Base-by-base conservation (phyloP, 2,888 invertebrate species). In the Ectropis crepuscularia region DNA sequence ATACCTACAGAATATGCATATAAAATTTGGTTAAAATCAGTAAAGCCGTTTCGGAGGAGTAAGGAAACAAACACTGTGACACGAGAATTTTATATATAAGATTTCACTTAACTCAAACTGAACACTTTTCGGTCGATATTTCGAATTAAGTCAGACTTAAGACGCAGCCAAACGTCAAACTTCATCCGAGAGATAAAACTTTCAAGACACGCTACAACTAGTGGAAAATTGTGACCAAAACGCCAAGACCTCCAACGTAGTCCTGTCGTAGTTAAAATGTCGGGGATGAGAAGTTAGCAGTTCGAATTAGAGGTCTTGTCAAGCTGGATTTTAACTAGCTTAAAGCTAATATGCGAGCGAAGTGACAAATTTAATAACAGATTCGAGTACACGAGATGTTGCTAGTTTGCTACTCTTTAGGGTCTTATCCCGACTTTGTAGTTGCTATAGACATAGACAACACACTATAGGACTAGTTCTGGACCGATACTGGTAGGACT, bases 311-410 rank as follows among this genome's bases (percentile, higher is more conserved):
- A 61, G 75, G 69, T 72, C 80, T 73, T 68, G 53, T 61, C 48
- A 55, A 37, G 43, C 63, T 79, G 81, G 86, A 75, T 72, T 64
- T 72, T 85, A 83, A 83, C 80, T 79, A 73, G 72, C 70, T 67
- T 75, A 81, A 81, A 76, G 80, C 80, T 88, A 87, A 88, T 87
- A 87, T 78, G 80, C 76, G 74, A 75, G 67, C 73, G 77, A 81
- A 87, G 81, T 81, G 88, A 84, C 87, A 85, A 89, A 88, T 85
- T 86, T 83, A 86, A 85, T 86, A 84, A 82, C 76, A 77, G 81
- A 77, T 82, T 80, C 77, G 80, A 81, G 76, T 78, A 75, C 77
- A 73, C 71, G 74, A 64, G 71, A 72, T 38, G 16, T 39, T 28
- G 72, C 68, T 66, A 74, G 66, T 28, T 28, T 28, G 16, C 16